These are phyloP conservation scores for Stramonita haemastoma DNA, from an alignment of 2,888 invertebrate species.

Conservation along the genomic window DNA sequence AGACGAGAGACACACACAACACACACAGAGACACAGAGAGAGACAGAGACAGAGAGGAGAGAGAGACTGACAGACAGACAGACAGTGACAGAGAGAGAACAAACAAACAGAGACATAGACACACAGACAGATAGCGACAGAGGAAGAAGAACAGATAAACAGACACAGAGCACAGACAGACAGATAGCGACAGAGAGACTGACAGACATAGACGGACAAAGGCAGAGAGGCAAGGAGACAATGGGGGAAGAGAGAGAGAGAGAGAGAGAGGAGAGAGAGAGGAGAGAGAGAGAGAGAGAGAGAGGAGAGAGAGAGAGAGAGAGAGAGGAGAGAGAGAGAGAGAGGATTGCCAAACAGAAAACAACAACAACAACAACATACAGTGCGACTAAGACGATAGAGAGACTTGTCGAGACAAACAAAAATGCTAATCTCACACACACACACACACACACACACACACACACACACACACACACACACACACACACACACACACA, in stretches of 20 bases:
- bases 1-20: not conserved
- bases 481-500: too few relatives aligned
- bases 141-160: not conserved
- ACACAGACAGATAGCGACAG: not conserved
- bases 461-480: not conserved
- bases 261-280: not conserved
- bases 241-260: not conserved
- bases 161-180: not conserved
- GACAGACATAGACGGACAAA: not conserved
- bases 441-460: not conserved
- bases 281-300: not conserved
- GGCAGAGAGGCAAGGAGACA: not conserved
- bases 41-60: not conserved
- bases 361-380: not conserved
- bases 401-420: not conserved
- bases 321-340: not conserved
- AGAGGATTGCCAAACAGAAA: not conserved
- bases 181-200: slow-evolving; percentile 7
- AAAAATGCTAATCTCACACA: not conserved
- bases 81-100: not conserved
- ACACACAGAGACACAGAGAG: slow-evolving; percentile 6
- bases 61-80: not conserved
- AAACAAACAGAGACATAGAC: not conserved
- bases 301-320: not conserved
- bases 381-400: not conserved